Percentiles rank a stretch among this genome's conserved stretches.
Conservation (phyloP, 1,140 invertebrate genomes). For the Micrasema minimum region DNA sequence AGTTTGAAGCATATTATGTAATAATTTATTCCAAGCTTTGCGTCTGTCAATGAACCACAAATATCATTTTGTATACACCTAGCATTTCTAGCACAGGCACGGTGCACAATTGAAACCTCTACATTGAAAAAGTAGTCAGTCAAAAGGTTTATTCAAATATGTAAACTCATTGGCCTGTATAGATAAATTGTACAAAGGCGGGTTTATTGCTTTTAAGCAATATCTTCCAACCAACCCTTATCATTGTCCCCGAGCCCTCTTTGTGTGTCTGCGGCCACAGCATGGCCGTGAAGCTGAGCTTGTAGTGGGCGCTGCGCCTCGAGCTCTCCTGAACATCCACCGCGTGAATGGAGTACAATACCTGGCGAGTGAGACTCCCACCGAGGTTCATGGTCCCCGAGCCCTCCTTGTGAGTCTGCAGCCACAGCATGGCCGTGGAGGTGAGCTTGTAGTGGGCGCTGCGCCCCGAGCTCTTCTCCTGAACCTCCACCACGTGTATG, state of each 20-base stretch:
- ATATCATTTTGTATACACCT: too few relatives aligned
- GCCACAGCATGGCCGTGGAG: slow-evolving; percentile 99
- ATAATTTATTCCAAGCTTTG: too few relatives aligned
- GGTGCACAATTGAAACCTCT: too few relatives aligned
- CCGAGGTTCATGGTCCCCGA: slow-evolving; percentile 99
- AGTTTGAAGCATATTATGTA: too few relatives aligned
- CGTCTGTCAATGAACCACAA: too few relatives aligned
- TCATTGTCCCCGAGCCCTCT: slow-evolving; percentile 96
- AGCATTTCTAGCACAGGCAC: too few relatives aligned
- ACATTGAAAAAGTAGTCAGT: too few relatives aligned
- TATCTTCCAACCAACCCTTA: too few relatives aligned
- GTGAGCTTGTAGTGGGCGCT: slow-evolving; percentile 99
- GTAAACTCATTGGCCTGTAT: too few relatives aligned
- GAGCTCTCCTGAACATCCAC: slow-evolving; percentile 87
- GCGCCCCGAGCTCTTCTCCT: slow-evolving; percentile 93
- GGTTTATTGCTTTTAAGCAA: too few relatives aligned
- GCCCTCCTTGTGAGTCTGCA: slow-evolving; percentile 96
- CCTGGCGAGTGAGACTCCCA: slow-evolving; percentile 96
- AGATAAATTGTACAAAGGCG: too few relatives aligned
- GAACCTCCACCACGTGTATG: slow-evolving; percentile 98
- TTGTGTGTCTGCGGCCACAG: slow-evolving; percentile 99
- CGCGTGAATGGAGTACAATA: not conserved
- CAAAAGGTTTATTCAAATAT: too few relatives aligned
- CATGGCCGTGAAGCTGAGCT: slow-evolving; percentile 99
- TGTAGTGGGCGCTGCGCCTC: slow-evolving; percentile 96